Percentiles rank a stretch among this genome's conserved stretches.
Conservation (phyloP, 2,888 invertebrate species). For the Octonoba sinensis region DNA sequence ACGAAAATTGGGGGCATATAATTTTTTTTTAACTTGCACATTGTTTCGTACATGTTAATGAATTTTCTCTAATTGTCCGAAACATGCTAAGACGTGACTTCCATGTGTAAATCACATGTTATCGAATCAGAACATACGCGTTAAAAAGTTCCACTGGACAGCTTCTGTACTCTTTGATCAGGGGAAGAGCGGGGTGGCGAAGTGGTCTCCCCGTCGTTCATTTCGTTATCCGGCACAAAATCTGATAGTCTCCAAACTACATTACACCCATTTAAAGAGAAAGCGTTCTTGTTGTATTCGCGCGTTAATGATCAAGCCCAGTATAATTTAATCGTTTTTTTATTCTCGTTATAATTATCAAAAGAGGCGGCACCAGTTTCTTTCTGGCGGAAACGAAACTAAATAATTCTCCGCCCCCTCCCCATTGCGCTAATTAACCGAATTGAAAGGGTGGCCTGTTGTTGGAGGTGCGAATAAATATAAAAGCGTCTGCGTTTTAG, state of each 20-base stretch:
- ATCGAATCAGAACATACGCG: slow-evolving; percentile 51
- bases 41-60: too few species aligned
- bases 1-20: too few species aligned
- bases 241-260: slow-evolving; percentile 60
- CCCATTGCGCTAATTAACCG: slow-evolving; percentile 38
- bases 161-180: slow-evolving; percentile 48
- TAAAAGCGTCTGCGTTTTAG: slow-evolving; percentile 59
- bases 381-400: slow-evolving; percentile 15
- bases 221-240: slow-evolving; percentile 49
- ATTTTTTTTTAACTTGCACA: too few species aligned
- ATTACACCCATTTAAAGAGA: slow-evolving; percentile 60
- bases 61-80: too few species aligned
- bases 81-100: too few species aligned
- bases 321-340: slow-evolving; percentile 59
- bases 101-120: not conserved
- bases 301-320: slow-evolving; percentile 43
- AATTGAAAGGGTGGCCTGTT: slow-evolving; percentile 46
- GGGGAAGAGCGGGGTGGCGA: slow-evolving; percentile 5
- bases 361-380: slow-evolving; percentile 26
- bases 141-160: slow-evolving; percentile 44
- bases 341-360: slow-evolving; percentile 35
- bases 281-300: slow-evolving; percentile 3
- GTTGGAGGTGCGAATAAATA: slow-evolving; percentile 34
- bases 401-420: slow-evolving; percentile 8
- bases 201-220: slow-evolving; percentile 43